These are phyloP conservation scores for Nesidiocoris tenuis DNA, from an alignment of 2,888 invertebrate species.

Conservation along the genomic window DNA sequence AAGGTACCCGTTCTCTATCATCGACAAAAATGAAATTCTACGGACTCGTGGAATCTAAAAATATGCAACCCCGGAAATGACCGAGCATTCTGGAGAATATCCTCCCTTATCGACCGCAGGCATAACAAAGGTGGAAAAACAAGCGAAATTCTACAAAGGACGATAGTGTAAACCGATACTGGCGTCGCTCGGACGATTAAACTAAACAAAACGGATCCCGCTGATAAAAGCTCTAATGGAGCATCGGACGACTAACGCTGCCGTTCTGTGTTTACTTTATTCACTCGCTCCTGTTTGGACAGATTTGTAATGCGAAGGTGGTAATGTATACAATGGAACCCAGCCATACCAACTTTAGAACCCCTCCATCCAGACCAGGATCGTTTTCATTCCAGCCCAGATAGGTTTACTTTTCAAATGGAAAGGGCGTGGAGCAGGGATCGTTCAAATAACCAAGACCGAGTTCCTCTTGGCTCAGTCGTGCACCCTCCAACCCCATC, in stretches of 20 bases:
- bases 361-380: background rate
- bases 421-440: background rate
- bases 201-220: constrained; percentile 21
- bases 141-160: background rate
- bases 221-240: constrained; percentile 24
- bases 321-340: background rate
- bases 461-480: too few species aligned
- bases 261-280: background rate
- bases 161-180: background rate
- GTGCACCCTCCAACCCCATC: background rate
- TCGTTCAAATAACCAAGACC: constrained; percentile 2
- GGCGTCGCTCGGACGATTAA: background rate
- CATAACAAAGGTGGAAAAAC: background rate
- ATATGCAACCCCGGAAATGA: too few species aligned
- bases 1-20: too few species aligned
- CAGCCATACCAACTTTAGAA: constrained; percentile 4
- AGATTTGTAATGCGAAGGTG: constrained; percentile 18
- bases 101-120: background rate
- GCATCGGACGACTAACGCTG: background rate
- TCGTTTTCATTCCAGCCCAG: background rate
- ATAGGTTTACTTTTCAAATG: background rate
- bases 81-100: too few species aligned
- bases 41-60: too few species aligned
- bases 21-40: too few species aligned
- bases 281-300: constrained; percentile 8